Base-by-base conservation (phyloP, 2,113 vertebrate genomes). In the Madoqua kirkii region DNA sequence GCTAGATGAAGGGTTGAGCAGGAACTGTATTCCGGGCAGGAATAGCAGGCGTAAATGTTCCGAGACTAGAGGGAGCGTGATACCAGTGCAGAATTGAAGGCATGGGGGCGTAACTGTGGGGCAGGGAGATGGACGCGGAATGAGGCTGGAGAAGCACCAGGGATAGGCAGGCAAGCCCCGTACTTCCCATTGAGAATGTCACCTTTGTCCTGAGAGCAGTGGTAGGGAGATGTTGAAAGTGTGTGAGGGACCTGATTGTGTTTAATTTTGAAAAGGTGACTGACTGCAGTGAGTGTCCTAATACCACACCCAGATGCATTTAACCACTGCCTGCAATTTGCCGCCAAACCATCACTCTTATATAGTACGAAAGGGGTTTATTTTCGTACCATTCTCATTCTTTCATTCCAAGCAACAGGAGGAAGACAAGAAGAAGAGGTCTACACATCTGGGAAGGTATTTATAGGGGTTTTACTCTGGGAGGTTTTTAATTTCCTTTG, bases 401-500 rank as follows among this genome's bases (percentile, higher is more conserved):
- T 88, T 94, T 90, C 25, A 93, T 36, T 21, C 45, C 25, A 92
- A 87, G 85, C 40, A 94, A 60, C 11, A 50, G n/a, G 23, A 93
- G 48, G 6, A 25, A 83, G 43, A 45, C 4, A 90, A 48, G 48
- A 86, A 92, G 25, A 81, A 36, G n/a, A 76, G 27, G n/a, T 57
- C 48, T 93, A 64, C 45, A 96, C 31, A 89, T 59, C 86, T 74
- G 29, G 54, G 27, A 59, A 74, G 19, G 81, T 86, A 71, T 89
- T 95, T 87, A 57, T n/a, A 60, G 23, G 40, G 23, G 33, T 15
- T 95, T 92, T 76, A 67, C 83, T 76, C 29, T 62, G 21, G 52
- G 95, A 89, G 96, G 87, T 45, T 33, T 64, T 96, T 94, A 29
- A 83, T 95, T 93, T 95, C 93, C 93, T 78, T 52, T 94, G 83